Conservation (phyloP, 2,888 invertebrate species). For the Drosophila limbata region DNA sequence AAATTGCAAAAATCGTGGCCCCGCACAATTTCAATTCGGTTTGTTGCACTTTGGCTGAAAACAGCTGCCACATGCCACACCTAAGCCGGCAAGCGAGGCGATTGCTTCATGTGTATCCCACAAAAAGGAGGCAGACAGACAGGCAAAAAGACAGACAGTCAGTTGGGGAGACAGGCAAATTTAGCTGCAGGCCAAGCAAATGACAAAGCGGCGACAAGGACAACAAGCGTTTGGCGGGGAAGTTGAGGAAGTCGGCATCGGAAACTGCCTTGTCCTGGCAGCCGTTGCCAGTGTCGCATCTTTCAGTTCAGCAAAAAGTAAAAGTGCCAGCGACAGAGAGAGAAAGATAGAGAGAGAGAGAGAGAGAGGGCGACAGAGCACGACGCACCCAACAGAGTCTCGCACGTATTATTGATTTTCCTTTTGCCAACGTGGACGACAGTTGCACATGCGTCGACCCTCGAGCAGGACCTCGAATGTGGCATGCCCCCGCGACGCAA, state of each 20-base stretch:
- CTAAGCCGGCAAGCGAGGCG: slow-evolving; percentile 57
- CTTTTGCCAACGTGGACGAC: slow-evolving; percentile 50
- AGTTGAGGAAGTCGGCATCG: slow-evolving; percentile 48
- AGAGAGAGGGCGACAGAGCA: slow-evolving; percentile 1
- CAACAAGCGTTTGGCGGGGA: slow-evolving; percentile 3
- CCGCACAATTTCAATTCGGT: slow-evolving; percentile 70
- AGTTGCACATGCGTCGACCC: slow-evolving; percentile 78
- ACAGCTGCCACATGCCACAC: slow-evolving; percentile 76
- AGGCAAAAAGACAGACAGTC: slow-evolving; percentile 22
- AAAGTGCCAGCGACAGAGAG: slow-evolving; percentile 63
- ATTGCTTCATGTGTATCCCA: slow-evolving; percentile 41
- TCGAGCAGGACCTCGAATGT: slow-evolving; percentile 41
- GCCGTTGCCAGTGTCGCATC: slow-evolving; percentile 68
- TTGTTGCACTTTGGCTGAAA: slow-evolving; percentile 74
- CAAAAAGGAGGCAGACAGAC: slow-evolving; percentile 32
- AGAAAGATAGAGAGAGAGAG: neutral
- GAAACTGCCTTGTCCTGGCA: slow-evolving; percentile 76
- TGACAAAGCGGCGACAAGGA: slow-evolving; percentile 68
- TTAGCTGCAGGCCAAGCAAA: slow-evolving; percentile 79
- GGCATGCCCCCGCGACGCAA: slow-evolving; percentile 10
- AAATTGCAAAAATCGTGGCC: slow-evolving; percentile 62
- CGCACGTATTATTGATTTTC: slow-evolving; percentile 80
- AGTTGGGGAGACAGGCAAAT: slow-evolving; percentile 58
- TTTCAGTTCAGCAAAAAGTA: slow-evolving; percentile 63
- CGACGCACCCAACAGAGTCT: slow-evolving; percentile 50